Evolutionary conservation across 2,888 invertebrate genomes (phyloP), one percentile per base, ranked within the genome.

Genomic region (Thera obeliscata): DNA sequence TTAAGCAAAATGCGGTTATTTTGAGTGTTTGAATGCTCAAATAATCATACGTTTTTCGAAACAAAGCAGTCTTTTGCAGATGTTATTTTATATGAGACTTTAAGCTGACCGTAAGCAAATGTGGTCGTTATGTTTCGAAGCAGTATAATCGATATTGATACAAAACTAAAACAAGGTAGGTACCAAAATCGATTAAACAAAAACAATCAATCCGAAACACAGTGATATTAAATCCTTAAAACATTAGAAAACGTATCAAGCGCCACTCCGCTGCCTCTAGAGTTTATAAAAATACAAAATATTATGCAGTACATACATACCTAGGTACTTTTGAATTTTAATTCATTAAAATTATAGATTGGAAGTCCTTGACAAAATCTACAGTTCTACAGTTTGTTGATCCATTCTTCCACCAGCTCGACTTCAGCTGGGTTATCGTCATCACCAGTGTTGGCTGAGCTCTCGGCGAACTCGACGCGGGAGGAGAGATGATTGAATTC

Each of bases 401-500:
- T 94, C 98, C 98, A 98, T n/a, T 95, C 94, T 73, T 95, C 91
- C 48, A 98, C 81, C 59, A 94, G 87, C 64, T 94, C 93, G 48
- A 97, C 89, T 74, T 97, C 95, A 9, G 94, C 94, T 0, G 95
- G 92, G 56, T 94, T 94, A 35, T 96, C 95, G 60, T 94, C 90
- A 56, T 95, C 94, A 52, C 93, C 93, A 48, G 90, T 90, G 67
- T 94, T 94, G 0, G 95, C 95, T 36, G 95, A 95, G 61, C 95
- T 90, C 84, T 97, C 97, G 0, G 94, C 95, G 78, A 97, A 95
- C 49, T 96, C 96, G 9, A 98, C 95, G 71, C 95, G 95, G 64
- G 95, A 94, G 36, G 94, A 90, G 9, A 98, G 88, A 76, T 97
- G 96, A 0, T 95, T 90, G 85, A 98, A 98, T 78, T 96, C 96